A percentile compares a stretch with the other conserved stretches of the same genome.
These are phyloP conservation scores for Parazoanthus darwini DNA, from an alignment of 92 coral and sea anemone species.

Conservation along the genomic window DNA sequence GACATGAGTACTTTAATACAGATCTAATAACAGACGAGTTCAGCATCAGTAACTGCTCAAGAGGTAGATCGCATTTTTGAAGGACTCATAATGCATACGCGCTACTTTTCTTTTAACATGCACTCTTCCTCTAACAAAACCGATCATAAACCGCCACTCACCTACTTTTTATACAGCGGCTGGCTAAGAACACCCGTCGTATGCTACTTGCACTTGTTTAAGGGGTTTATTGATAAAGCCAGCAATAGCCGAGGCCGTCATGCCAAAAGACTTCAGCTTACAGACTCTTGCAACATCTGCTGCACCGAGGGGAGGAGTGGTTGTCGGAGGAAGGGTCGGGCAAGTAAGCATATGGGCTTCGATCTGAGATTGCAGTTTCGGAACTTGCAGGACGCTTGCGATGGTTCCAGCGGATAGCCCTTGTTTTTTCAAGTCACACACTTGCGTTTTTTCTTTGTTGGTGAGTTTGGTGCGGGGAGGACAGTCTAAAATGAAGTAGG, in stretches of 20 bases:
- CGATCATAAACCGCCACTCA: not conserved
- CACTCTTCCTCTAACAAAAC: not conserved
- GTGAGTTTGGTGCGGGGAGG: not conserved
- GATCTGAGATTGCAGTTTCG: not conserved
- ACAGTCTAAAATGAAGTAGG: not conserved
- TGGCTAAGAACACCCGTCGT: not conserved
- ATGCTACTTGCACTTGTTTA: not conserved
- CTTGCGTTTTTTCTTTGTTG: not conserved
- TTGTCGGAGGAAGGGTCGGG: conserved; percentile 17
- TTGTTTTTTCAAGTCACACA: not conserved
- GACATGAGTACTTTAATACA: no score
- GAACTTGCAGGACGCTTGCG: not conserved
- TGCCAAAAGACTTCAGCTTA: not conserved
- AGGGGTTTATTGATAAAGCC: not conserved
- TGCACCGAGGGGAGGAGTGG: not conserved
- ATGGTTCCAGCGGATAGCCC: not conserved
- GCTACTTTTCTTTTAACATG: no score
- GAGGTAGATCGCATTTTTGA: no score
- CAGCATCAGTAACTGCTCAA: no score
- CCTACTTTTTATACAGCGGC: not conserved
- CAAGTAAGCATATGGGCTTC: not conserved
- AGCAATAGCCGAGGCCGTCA: not conserved
- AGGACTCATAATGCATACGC: no score
- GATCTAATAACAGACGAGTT: no score
- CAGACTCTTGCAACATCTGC: not conserved